A percentile compares a stretch with the other conserved stretches of the same genome.
phyloP scores from a whole-genome alignment of 2,888 invertebrate genomes.

The Aspidapion aeneum region DNA sequence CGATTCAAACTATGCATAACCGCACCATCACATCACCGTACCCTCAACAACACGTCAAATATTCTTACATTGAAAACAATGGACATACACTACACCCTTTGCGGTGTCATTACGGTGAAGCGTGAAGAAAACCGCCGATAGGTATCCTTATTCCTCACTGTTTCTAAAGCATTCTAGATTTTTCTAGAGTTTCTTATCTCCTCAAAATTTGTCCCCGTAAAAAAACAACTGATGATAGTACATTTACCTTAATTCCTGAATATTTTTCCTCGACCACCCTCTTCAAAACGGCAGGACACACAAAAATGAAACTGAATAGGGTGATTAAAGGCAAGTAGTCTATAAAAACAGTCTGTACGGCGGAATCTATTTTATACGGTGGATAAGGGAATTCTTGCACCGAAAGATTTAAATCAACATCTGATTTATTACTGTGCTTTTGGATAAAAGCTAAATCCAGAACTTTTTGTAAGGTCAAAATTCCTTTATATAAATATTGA shows the following conservation, averaged over 20 bases:
- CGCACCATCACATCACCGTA: too few species aligned
- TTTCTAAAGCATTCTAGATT: too few species aligned
- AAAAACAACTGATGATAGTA: too few species aligned
- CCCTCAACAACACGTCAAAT: too few species aligned
- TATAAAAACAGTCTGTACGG: slow-evolving; percentile 38
- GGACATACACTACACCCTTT: too few species aligned
- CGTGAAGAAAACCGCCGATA: too few species aligned
- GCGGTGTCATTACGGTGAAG: too few species aligned
- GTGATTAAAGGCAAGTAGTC: slow-evolving; percentile 45
- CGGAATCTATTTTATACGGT: slow-evolving; percentile 42
- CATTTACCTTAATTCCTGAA: slow-evolving; percentile 54
- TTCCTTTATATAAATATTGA: slow-evolving; percentile 45
- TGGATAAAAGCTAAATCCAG: slow-evolving; percentile 57
- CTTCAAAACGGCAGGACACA: slow-evolving; percentile 53
- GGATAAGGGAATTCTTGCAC: slow-evolving; percentile 58
- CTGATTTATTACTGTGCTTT: slow-evolving; percentile 20
- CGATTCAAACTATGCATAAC: too few species aligned
- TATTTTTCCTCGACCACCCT: slow-evolving; percentile 59
- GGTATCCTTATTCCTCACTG: too few species aligned
- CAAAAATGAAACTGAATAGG: slow-evolving; percentile 49
- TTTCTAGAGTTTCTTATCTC: too few species aligned
- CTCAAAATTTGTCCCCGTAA: too few species aligned
- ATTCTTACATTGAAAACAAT: too few species aligned
- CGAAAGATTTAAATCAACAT: slow-evolving; percentile 35
- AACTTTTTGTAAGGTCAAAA: slow-evolving; percentile 57